These are phyloP conservation scores for Drosophila obscura DNA, from an alignment of 1,140 invertebrate species.

Conservation along the genomic window DNA sequence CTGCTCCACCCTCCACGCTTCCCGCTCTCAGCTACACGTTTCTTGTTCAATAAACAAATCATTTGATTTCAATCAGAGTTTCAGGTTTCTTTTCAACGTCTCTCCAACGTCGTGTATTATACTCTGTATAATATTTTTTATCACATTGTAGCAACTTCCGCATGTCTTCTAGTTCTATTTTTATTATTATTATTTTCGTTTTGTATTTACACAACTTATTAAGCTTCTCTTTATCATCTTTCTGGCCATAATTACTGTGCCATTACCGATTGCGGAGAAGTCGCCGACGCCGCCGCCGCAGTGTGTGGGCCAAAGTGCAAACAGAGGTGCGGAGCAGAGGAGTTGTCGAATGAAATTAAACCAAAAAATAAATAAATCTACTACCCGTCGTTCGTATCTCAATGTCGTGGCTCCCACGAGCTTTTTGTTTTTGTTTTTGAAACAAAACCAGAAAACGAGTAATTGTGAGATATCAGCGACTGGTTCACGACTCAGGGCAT, in stretches of 20 bases:
- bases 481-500: too few species aligned
- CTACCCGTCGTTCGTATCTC: not conserved
- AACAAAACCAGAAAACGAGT: not conserved
- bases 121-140: not conserved
- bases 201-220: constrained; percentile 17
- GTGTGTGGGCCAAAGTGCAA: too few species aligned
- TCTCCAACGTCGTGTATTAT: constrained; percentile 1
- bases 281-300: too few species aligned
- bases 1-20: too few species aligned
- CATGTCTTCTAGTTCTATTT: not conserved
- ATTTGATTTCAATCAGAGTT: constrained; percentile 57
- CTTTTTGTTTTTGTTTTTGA: not conserved
- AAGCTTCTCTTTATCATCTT: too few species aligned
- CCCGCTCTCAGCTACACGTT: constrained; percentile 2
- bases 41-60: constrained; percentile 55
- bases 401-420: constrained; percentile 30
- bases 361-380: too few species aligned
- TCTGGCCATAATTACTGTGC: too few species aligned
- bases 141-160: constrained; percentile 7
- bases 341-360: too few species aligned
- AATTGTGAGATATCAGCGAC: not conserved
- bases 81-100: constrained; percentile 31
- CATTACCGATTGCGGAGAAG: too few species aligned
- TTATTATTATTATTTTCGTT: constrained; percentile 31
- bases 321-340: too few species aligned